Base-by-base conservation (phyloP, 2,113 vertebrate species). In the Odocoileus virginianus region DNA sequence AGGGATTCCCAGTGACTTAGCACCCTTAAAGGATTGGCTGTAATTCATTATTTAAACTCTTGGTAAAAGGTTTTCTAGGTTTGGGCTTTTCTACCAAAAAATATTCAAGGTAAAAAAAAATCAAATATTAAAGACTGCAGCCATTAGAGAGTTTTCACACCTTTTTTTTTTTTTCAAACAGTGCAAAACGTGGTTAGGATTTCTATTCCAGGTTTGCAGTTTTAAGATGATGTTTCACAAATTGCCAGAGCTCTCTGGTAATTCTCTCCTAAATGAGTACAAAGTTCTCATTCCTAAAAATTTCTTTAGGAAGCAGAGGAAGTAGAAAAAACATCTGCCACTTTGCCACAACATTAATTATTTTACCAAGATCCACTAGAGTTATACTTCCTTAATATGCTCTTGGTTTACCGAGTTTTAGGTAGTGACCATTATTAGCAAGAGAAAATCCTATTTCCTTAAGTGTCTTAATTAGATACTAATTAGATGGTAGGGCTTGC, bases 101-200 rank as follows among this genome's bases (percentile, higher is more conserved):
- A 36, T 21, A 52, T 43, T 64, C 40, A 67, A 50, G 28, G 36
- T 3, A 89, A 47, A 40, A 45, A 95, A 50, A 33, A 91, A 79
- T 27, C 13, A 76, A 55, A 19, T 64, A n/a, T 61, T 50, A 61
- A 17, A 60, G 45, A 28, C 1, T 12, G 3, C 36, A 9, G 11
- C 2, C 25, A 16, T 33, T 3, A 2, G 28, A 36, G 61, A 30
- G 25, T n/a, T 25, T 40, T 74, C 52, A 13, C 7, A 36, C 8
- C 5, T 2, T 10, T 15, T 67, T 50, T 50, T 47, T 50, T 50
- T 40, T 71, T n/a, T 36, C 28, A 14, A 64, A 9, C 19, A 58
- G 3, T 12, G 0, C 1, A 43, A 6, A 52, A 36, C 3, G 8
- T 25, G 36, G 2, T 61, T 12, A 28, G 58, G 11, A 9, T 10